Conservation (phyloP, 2,797 vertebrate species). For the Lindbergichthys nudifrons region DNA sequence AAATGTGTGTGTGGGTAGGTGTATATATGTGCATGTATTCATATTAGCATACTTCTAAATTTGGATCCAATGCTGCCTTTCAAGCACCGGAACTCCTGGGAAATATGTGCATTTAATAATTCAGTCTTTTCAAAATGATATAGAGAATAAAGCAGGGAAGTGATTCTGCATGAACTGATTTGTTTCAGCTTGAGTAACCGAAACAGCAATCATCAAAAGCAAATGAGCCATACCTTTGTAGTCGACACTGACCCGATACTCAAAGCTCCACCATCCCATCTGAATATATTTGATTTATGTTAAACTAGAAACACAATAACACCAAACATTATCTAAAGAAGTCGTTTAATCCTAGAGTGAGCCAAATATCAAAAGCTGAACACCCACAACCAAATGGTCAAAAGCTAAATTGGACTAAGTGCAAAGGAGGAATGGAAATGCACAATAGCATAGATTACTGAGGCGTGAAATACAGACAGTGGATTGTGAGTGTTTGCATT, state of each 20-base stretch:
- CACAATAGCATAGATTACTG: conserved; percentile 42
- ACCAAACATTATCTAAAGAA: conserved; percentile 35
- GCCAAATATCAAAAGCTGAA: conserved; percentile 35
- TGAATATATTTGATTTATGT: conserved; percentile 32
- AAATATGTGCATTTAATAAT: conserved; percentile 51
- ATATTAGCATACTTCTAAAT: conserved; percentile 54
- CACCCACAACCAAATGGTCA: conserved; percentile 27
- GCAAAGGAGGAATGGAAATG: conserved; percentile 21
- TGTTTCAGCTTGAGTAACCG: conserved; percentile 47
- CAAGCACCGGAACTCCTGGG: conserved; percentile 29
- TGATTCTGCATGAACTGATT: conserved; percentile 34
- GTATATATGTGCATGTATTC: conserved; percentile 7
- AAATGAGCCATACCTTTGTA: conserved; percentile 39
- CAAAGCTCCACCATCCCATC: conserved; percentile 28
- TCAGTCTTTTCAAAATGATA: conserved; percentile 32
- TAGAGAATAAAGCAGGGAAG: conserved; percentile 36
- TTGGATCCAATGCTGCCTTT: conserved; percentile 40
- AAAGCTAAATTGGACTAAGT: conserved; percentile 19
- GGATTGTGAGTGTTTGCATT: conserved; percentile 37
- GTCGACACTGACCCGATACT: conserved; percentile 43
- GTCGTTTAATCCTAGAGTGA: conserved; percentile 32
- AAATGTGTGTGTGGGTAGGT: conserved; percentile 32
- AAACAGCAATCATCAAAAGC: conserved; percentile 40
- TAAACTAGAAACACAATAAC: conserved; percentile 39
- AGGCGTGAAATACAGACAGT: conserved; percentile 41